Base-by-base conservation (phyloP, 2,113 vertebrate species). In the Ornithorhynchus anatinus region DNA sequence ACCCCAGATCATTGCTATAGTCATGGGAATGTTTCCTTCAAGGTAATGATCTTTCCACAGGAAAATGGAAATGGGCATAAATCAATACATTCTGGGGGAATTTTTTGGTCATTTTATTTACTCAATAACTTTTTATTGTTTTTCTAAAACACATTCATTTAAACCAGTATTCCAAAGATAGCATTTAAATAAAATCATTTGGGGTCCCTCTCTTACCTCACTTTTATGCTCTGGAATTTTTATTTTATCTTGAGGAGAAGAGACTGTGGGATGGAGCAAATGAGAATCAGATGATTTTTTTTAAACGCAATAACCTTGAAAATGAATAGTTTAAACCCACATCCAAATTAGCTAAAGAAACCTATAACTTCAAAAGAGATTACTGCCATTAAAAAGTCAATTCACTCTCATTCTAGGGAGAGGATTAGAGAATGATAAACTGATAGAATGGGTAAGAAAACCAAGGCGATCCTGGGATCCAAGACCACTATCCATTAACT, bases 21-120 rank as follows among this genome's bases (percentile, higher is more conserved):
- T 29, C 59, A 64, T 69, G 60, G 61, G 81, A 69, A 59, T 72
- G 47, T 79, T 85, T 71, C 62, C 82, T 87, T 79, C 80, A 73
- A 31, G 73, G 75, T 67, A 73, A 82, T 70, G 72, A 78, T 58
- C 56, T 88, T 82, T 69, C 71, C 61, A 81, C 53, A 71, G 54
- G 83, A 80, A 45, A 84, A 71, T 6, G 79, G 45, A 82, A 83
- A 76, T 64, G 87, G 84, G 47, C 58, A 81, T 79, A 85, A 87
- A 84, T 88, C 60, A 81, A 83, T 87, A 81, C 61, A 77, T 36
- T 50, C 52, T 43, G 45, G 27, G 64, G 62, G 84, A 75, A 84
- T 88, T 71, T 75, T 67, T 42, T 80, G 74, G 37, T 71, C 10
- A 7, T 83, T 89, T 82, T 72, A 22, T 43, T 79, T 69, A 67